These are phyloP conservation scores for Mercenaria mercenaria DNA, from an alignment of 1,140 invertebrate genomes.

Conservation along the genomic window DNA sequence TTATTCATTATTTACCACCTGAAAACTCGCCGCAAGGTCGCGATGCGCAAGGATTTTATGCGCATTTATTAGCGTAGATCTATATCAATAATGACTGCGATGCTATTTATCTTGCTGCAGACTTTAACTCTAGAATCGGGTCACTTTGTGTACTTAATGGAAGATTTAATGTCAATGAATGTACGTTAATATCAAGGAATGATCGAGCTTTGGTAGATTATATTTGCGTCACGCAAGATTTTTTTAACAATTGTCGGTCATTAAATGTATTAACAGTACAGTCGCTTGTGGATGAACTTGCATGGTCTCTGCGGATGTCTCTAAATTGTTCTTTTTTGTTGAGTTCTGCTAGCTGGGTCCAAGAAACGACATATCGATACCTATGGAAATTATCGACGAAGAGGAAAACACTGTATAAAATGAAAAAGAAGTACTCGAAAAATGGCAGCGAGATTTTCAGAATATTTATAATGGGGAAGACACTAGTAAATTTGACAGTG, in stretches of 20 bases:
- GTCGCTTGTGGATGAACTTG: constrained; percentile 28
- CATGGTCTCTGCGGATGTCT: constrained; percentile 25
- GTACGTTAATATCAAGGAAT: constrained; percentile 12
- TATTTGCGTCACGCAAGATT: constrained; percentile 45
- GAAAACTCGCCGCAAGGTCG: constrained; percentile 58
- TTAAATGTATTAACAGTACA: constrained; percentile 18
- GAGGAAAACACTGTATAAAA: background rate
- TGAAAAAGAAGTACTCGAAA: no score
- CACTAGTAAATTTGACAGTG: no score
- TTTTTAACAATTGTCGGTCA: background rate
- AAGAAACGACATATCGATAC: background rate
- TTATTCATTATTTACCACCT: constrained; percentile 52
- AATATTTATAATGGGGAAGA: no score
- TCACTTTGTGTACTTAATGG: constrained; percentile 52
- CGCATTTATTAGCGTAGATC: no score
- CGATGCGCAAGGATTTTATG: constrained; percentile 39
- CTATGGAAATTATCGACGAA: constrained; percentile 4
- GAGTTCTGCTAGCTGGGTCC: background rate
- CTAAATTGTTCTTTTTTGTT: constrained; percentile 4
- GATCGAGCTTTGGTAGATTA: constrained; percentile 56
- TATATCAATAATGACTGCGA: no score
- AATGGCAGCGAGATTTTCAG: no score
- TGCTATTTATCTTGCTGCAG: background rate
- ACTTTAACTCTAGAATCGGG: constrained; percentile 49
- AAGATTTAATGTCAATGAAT: background rate